A percentile compares a stretch with the other conserved stretches of the same genome.
Evolutionary conservation across 1,140 invertebrate species (phyloP).

Genomic region (Magallana ariakensis): DNA sequence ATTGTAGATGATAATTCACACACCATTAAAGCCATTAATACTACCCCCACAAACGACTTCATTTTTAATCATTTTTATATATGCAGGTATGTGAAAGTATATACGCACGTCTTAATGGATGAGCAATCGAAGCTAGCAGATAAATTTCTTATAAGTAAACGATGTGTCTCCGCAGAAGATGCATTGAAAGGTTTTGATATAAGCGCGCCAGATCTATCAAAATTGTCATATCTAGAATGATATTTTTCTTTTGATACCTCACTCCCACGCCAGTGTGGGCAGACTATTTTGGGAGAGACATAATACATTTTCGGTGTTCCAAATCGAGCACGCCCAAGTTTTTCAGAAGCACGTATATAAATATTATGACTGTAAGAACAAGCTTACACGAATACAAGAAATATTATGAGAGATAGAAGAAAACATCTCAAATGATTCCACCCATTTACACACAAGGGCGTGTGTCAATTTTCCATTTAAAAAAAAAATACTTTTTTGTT

Average conservation of each 20-base stretch:
- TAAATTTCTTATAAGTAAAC: background rate
- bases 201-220: background rate
- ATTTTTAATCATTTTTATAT: background rate
- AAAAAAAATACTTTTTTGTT: background rate
- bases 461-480: background rate
- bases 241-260: slow-evolving; percentile 6
- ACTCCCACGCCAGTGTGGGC: slow-evolving; percentile 16
- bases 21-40: background rate
- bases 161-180: slow-evolving; percentile 1
- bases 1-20: too few species aligned
- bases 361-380: background rate
- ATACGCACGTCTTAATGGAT: background rate
- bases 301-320: slow-evolving; percentile 17
- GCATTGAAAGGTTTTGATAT: slow-evolving; percentile 24
- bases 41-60: background rate
- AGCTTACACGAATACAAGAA: too few species aligned
- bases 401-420: too few species aligned
- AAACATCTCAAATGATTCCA: background rate
- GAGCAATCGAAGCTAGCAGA: background rate
- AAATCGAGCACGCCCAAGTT: background rate
- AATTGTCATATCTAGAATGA: slow-evolving; percentile 11
- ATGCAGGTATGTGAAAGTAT: background rate
- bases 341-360: background rate
- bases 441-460: background rate
- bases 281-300: background rate